A percentile compares a stretch with the other conserved stretches of the same genome.
phyloP scores from a whole-genome alignment of 2,797 vertebrate species.

The Enteromius radiatus region DNA sequence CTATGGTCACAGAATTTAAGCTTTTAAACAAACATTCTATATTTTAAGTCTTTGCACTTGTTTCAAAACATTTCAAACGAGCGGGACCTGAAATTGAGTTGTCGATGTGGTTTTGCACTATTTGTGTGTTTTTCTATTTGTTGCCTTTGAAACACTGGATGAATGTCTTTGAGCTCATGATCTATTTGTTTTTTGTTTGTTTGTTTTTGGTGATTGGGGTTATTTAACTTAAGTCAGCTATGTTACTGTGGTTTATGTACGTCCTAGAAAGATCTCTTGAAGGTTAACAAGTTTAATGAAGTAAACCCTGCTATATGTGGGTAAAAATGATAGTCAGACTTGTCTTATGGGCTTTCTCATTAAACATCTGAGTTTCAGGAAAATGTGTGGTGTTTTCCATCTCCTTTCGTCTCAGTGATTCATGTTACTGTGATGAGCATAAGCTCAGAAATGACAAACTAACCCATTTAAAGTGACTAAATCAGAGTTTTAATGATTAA shows the following conservation, averaged over 20 bases:
- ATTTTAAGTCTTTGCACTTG: not conserved
- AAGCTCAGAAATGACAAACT: not conserved
- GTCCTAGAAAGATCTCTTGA: not conserved
- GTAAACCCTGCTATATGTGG: not conserved
- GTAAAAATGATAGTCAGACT: not conserved
- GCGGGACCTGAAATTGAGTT: not conserved
- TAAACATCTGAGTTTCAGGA: not conserved
- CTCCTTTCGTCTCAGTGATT: not conserved
- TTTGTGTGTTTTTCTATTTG: not conserved
- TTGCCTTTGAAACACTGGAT: slow-evolving; percentile 16
- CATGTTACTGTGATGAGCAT: not conserved
- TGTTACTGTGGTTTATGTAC: not conserved
- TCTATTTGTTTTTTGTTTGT: not conserved
- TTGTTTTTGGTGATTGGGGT: not conserved
- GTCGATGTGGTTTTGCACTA: slow-evolving; percentile 5
- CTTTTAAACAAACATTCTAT: not conserved
- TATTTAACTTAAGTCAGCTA: not conserved
- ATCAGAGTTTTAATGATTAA: not conserved
- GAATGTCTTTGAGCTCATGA: not conserved
- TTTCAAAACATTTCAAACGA: not conserved
- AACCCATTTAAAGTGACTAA: not conserved
- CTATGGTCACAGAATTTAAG: not conserved
- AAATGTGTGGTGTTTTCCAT: not conserved
- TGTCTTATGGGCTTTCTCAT: not conserved
- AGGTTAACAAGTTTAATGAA: not conserved